phyloP scores from a whole-genome alignment of 2,888 invertebrate genomes.

The Dicycla oo region DNA sequence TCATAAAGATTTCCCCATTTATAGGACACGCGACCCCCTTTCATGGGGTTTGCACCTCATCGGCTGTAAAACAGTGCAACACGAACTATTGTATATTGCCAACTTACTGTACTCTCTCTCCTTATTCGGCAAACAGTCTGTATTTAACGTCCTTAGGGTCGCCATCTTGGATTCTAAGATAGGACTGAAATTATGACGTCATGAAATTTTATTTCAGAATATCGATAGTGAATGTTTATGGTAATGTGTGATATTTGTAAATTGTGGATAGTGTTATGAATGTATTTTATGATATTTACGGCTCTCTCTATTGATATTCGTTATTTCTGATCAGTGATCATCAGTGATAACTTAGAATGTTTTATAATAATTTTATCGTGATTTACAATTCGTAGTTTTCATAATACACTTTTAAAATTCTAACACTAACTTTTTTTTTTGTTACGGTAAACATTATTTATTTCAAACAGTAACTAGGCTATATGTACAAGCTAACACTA shows the following conservation, averaged over 20 bases:
- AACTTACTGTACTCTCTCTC: conserved; percentile 66
- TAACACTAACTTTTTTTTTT: too few species aligned
- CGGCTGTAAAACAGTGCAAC: conserved; percentile 56
- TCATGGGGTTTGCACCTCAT: conserved; percentile 42
- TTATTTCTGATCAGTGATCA: conserved; percentile 1
- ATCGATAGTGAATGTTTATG: conserved; percentile 51
- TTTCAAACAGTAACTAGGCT: too few species aligned
- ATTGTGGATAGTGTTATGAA: conserved; percentile 22
- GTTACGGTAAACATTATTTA: too few species aligned
- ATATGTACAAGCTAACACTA: too few species aligned
- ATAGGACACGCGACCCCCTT: conserved; percentile 11
- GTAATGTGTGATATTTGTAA: conserved; percentile 37
- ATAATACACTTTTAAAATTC: background rate
- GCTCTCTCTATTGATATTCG: background rate
- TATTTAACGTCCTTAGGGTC: conserved; percentile 70
- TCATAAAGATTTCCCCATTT: background rate
- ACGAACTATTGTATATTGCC: conserved; percentile 68
- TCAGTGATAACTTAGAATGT: background rate
- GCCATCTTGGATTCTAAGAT: conserved; percentile 51
- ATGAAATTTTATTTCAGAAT: conserved; percentile 53
- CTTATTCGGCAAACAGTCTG: conserved; percentile 71
- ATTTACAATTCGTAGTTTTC: background rate
- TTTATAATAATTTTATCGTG: background rate
- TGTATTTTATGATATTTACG: conserved; percentile 22
- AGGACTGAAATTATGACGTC: conserved; percentile 51